phyloP scores from a whole-genome alignment of 2,113 vertebrate genomes.

The Chascanopsetta lugubris region DNA sequence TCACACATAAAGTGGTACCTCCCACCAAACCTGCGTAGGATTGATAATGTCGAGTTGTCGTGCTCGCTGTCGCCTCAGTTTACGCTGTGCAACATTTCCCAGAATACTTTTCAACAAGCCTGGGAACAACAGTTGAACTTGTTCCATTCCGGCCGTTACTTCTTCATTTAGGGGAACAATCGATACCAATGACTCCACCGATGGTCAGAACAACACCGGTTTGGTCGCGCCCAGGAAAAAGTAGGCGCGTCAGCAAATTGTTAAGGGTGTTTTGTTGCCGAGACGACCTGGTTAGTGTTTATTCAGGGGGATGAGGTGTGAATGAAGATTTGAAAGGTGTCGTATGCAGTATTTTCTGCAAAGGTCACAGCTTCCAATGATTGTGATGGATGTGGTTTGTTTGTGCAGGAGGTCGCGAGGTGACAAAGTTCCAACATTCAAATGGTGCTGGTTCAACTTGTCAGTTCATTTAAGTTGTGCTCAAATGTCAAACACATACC shows the following conservation, averaged over 20 bases:
- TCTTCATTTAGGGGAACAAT: conserved; percentile 34
- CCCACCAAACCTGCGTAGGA: not conserved
- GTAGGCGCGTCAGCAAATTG: not conserved
- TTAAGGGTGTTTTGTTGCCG: conserved; percentile 5
- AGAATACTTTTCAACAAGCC: conserved; percentile 20
- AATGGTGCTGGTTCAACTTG: too few species aligned
- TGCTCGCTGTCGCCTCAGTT: not conserved
- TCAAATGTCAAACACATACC: too few species aligned
- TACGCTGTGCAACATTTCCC: conserved; percentile 14
- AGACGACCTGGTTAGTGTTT: not conserved
- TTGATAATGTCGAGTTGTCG: not conserved
- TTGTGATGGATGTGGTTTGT: too few species aligned
- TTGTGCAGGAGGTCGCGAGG: too few species aligned
- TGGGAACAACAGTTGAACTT: conserved; percentile 23
- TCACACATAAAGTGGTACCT: too few species aligned
- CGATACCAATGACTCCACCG: conserved; percentile 31
- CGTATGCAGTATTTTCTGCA: conserved; percentile 6
- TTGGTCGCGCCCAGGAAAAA: conserved; percentile 22
- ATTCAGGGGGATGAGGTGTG: too few species aligned
- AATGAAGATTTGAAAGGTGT: too few species aligned
- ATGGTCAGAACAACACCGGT: conserved; percentile 12
- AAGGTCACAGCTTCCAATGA: too few species aligned
- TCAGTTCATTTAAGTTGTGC: too few species aligned
- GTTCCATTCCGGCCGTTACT: conserved; percentile 23
- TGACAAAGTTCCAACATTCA: too few species aligned